A percentile compares a stretch with the other conserved stretches of the same genome.
These are phyloP conservation scores for Lipotes vexillifer DNA, from an alignment of 2,113 vertebrate species.

Conservation along the genomic window DNA sequence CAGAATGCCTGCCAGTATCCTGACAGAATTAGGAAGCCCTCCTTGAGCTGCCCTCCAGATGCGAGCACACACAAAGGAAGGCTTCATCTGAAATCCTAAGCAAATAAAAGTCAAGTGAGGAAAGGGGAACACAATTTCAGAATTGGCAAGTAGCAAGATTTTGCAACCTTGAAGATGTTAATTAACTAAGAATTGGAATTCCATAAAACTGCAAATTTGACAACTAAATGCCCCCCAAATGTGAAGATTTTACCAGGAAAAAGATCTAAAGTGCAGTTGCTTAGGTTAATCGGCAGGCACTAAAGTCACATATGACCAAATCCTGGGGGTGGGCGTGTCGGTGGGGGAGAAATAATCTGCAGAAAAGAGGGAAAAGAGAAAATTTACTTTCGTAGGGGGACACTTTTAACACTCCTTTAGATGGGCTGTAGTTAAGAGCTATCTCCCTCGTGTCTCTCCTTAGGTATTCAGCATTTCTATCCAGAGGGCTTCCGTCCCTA, in stretches of 20 bases:
- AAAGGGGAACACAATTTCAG: conserved; percentile 73
- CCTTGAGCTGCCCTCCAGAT: conserved; percentile 71
- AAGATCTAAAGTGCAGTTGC: not conserved
- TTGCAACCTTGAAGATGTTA: conserved; percentile 73
- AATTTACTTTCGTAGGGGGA: not conserved
- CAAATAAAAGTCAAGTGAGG: conserved; percentile 75
- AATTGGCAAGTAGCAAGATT: conserved; percentile 62
- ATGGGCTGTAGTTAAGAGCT: not conserved
- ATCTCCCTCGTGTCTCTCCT: not conserved
- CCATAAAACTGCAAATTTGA: conserved; percentile 36
- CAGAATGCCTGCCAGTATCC: conserved; percentile 59
- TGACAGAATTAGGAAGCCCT: conserved; percentile 77
- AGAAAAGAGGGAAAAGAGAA: not conserved
- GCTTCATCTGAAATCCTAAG: conserved; percentile 70
- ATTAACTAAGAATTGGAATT: conserved; percentile 69
- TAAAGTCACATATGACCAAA: not conserved
- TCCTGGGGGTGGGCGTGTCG: not conserved
- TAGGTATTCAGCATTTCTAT: not conserved
- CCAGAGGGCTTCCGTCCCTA: not conserved
- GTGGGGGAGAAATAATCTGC: not conserved
- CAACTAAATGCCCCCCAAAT: not conserved
- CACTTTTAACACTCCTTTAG: not conserved
- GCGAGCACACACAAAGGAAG: conserved; percentile 75
- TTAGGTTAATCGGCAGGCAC: not conserved
- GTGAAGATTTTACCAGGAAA: not conserved